Percentiles rank a stretch among this genome's conserved stretches.
Conservation (phyloP, 1,140 invertebrate genomes). For the Zaprionus africanus region DNA sequence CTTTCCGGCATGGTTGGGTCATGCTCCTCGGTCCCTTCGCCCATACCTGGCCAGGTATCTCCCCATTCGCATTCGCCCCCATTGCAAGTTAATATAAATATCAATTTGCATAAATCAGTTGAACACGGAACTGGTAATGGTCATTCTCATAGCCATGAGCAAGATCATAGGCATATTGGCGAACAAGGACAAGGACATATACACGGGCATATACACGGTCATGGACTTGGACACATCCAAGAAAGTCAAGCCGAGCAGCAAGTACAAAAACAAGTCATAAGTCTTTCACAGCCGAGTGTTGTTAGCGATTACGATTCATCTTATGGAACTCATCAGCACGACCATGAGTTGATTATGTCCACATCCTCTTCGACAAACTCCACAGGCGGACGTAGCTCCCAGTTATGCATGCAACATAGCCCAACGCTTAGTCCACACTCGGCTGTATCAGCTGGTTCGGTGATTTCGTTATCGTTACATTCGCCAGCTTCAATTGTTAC, state of each 20-base stretch:
- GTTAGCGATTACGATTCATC: constrained; percentile 69
- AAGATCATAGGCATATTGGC: constrained; percentile 82
- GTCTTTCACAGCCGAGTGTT: constrained; percentile 80
- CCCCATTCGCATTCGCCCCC: constrained; percentile 92
- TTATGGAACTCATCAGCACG: constrained; percentile 46
- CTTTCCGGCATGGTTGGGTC: constrained; percentile 87
- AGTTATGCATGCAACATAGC: constrained; percentile 58
- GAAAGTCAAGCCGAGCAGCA: constrained; percentile 29
- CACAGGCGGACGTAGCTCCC: constrained; percentile 36
- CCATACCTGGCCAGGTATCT: constrained; percentile 35
- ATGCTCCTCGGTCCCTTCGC: constrained; percentile 78
- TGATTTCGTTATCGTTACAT: constrained; percentile 84
- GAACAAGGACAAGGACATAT: constrained; percentile 53
- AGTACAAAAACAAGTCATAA: constrained; percentile 74
- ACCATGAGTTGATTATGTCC: constrained; percentile 55
- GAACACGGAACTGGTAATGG: constrained; percentile 54
- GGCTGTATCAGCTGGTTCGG: constrained; percentile 85
- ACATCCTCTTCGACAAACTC: constrained; percentile 48
- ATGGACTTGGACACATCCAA: constrained; percentile 20
- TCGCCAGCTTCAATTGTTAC: constrained; percentile 85
- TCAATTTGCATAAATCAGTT: constrained; percentile 87
- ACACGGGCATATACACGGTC: constrained; percentile 19
- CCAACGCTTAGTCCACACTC: constrained; percentile 86
- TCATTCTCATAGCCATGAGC: constrained; percentile 17
- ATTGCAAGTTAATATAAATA: constrained; percentile 86